Conservation (phyloP, 1,140 invertebrate genomes). For the Hyles euphorbiae region DNA sequence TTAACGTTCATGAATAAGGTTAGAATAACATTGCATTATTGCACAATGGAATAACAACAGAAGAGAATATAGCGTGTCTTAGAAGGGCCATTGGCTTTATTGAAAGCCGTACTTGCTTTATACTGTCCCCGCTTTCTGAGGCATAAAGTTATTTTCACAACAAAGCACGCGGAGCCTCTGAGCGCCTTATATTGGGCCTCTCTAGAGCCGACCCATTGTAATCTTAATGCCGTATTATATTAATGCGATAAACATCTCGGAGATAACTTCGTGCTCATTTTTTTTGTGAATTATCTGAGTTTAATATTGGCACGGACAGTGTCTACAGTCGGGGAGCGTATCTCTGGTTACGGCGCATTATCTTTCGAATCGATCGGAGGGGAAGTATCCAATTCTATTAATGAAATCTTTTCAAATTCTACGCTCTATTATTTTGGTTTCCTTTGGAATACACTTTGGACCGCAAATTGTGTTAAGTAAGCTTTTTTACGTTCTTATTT, state of each 20-base stretch:
- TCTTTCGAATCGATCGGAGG: slow-evolving; percentile 44
- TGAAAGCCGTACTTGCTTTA: slow-evolving; percentile 55
- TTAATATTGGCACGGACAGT: slow-evolving; percentile 55
- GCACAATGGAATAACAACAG: slow-evolving; percentile 58
- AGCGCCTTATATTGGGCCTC: slow-evolving; percentile 69
- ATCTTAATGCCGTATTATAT: slow-evolving; percentile 73
- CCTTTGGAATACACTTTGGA: too few relatives aligned
- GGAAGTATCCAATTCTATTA: slow-evolving; percentile 52
- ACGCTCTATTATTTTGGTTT: slow-evolving; percentile 18
- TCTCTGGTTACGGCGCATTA: slow-evolving; percentile 50
- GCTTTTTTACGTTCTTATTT: too few relatives aligned
- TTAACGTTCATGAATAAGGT: slow-evolving; percentile 7
- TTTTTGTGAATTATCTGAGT: slow-evolving; percentile 47
- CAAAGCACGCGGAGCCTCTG: slow-evolving; percentile 54
- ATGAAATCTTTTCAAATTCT: slow-evolving; percentile 44
- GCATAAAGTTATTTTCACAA: slow-evolving; percentile 73
- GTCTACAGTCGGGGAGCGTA: slow-evolving; percentile 33
- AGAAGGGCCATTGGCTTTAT: slow-evolving; percentile 57
- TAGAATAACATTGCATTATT: slow-evolving; percentile 51
- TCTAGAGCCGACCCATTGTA: slow-evolving; percentile 67
- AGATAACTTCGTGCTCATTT: slow-evolving; percentile 54
- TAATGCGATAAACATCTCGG: slow-evolving; percentile 73
- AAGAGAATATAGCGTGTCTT: slow-evolving; percentile 44
- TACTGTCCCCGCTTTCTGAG: slow-evolving; percentile 49
- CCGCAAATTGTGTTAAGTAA: too few relatives aligned